Evolutionary conservation across 2,797 vertebrate species (phyloP).

Genomic region (Rhabdophis nuchalis): DNA sequence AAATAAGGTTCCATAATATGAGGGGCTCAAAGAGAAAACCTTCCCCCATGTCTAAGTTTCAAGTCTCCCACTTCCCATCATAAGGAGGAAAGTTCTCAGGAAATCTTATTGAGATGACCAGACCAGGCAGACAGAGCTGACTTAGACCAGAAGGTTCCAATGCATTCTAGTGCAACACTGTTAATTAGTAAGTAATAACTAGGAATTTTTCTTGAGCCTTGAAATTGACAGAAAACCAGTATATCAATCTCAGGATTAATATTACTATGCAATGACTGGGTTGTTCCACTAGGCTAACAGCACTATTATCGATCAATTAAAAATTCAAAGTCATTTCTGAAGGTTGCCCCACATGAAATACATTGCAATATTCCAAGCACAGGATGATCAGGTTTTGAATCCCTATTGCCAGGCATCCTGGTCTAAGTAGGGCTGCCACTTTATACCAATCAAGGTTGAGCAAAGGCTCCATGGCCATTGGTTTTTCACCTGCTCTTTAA

Average conservation of each 20-base stretch:
- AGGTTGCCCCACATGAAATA: neutral
- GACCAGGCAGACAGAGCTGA: neutral
- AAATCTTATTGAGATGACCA: neutral
- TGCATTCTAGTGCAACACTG: neutral
- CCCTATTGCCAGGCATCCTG: neutral
- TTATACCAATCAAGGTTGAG: neutral
- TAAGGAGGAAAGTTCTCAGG: neutral
- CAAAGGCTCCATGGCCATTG: neutral
- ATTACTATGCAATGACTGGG: neutral
- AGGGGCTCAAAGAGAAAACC: neutral
- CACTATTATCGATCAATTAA: neutral
- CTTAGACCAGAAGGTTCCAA: neutral
- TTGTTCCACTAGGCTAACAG: neutral
- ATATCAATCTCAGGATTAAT: neutral
- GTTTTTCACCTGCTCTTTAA: neutral
- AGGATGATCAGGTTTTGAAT: neutral
- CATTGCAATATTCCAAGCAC: neutral
- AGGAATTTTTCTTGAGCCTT: neutral
- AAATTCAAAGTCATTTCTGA: neutral
- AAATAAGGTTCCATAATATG: neutral
- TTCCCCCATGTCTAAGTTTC: neutral
- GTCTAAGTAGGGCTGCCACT: neutral
- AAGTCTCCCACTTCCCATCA: neutral
- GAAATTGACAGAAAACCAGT: neutral
- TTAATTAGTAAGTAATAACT: neutral